Percentiles rank a stretch among this genome's conserved stretches.
Evolutionary conservation across 2,113 vertebrate species (phyloP).

Genomic region (Cacatua alba): DNA sequence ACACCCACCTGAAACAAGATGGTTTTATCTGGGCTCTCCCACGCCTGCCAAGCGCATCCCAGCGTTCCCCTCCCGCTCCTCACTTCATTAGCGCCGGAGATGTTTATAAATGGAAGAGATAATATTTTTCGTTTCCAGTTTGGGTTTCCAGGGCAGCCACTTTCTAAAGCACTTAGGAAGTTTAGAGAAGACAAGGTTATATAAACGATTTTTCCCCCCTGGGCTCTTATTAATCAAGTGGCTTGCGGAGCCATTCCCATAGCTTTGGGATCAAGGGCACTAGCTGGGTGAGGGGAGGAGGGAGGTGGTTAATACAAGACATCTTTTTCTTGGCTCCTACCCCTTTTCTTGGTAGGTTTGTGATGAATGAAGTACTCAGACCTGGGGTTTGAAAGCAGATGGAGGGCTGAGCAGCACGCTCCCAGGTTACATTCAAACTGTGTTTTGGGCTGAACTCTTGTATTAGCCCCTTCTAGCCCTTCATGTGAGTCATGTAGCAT

Average conservation of each 20-base stretch:
- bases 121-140: constrained; percentile 83
- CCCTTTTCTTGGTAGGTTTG: not conserved
- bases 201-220: constrained; percentile 67
- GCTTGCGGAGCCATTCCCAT: constrained; percentile 56
- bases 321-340: not conserved
- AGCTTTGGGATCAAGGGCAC: constrained; percentile 24
- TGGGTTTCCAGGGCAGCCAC: constrained; percentile 78
- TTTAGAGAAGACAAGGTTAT: constrained; percentile 80
- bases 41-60: constrained; percentile 39
- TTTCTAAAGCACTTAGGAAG: constrained; percentile 80
- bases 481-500: not conserved
- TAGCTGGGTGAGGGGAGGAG: constrained; percentile 17
- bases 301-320: not conserved
- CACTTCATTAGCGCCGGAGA: constrained; percentile 76
- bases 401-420: not conserved
- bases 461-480: not conserved
- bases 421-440: not conserved
- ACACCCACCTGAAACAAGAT: not conserved
- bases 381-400: not conserved
- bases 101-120: constrained; percentile 83
- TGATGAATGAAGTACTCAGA: not conserved
- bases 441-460: not conserved
- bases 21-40: constrained; percentile 2
- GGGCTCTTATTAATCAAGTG: constrained; percentile 63
- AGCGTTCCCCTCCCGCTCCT: constrained; percentile 49